Conservation (phyloP, 2,888 invertebrate genomes). For the Spodoptera picta region DNA sequence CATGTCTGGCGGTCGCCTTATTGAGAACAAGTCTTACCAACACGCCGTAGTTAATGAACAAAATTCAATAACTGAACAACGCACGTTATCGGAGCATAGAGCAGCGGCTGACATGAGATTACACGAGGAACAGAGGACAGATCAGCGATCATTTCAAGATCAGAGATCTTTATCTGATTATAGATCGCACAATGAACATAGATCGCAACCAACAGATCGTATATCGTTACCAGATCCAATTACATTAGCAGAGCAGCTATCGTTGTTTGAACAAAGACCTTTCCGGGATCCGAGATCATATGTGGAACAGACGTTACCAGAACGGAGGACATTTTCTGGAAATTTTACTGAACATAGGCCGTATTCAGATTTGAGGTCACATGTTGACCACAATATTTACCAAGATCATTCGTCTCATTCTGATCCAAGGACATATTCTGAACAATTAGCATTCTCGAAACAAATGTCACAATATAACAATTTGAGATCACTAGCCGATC, state of each 20-base stretch:
- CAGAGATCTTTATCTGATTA: conserved; percentile 21
- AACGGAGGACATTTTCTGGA: conserved; percentile 17
- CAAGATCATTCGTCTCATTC: conserved; percentile 19
- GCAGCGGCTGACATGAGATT: conserved; percentile 4
- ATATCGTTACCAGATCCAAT: conserved; percentile 16
- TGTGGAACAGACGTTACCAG: conserved; percentile 16
- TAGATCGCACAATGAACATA: conserved; percentile 21
- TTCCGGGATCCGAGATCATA: conserved; percentile 21
- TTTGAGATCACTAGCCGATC: too few relatives aligned
- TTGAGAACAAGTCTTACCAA: conserved; percentile 36
- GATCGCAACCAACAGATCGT: neutral
- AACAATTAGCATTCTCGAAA: conserved; percentile 8
- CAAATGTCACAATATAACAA: conserved; percentile 4
- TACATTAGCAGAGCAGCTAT: conserved; percentile 25
- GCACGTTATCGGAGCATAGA: conserved; percentile 10
- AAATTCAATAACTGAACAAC: conserved; percentile 13
- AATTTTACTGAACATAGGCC: conserved; percentile 15
- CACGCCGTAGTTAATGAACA: conserved; percentile 19
- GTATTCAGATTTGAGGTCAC: conserved; percentile 16
- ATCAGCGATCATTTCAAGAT: conserved; percentile 15
- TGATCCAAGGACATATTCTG: conserved; percentile 13
- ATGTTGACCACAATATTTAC: conserved; percentile 18
- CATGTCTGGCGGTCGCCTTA: conserved; percentile 38
- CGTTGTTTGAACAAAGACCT: conserved; percentile 15
- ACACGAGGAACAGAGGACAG: conserved; percentile 11